Evolutionary conservation across 2,888 invertebrate species (phyloP).

Genomic region (Osmoderma eremita): DNA sequence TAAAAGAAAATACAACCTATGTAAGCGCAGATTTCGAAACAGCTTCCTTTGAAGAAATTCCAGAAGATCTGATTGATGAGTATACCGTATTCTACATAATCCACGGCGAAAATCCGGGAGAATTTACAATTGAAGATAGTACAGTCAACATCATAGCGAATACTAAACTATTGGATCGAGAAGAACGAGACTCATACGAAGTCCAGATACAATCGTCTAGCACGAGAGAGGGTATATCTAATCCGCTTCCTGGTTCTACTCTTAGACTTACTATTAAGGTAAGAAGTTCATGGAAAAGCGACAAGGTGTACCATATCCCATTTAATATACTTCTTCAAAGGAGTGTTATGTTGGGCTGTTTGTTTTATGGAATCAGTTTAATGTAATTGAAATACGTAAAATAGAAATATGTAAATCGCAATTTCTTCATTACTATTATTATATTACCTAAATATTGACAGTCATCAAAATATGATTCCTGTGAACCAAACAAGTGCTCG

Average conservation of each 20-base stretch:
- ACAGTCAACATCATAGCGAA: constrained; percentile 49
- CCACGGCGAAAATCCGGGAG: neutral
- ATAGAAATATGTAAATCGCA: too few relatives aligned
- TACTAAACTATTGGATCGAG: constrained; percentile 63
- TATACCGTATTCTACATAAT: constrained; percentile 43
- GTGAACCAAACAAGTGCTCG: too few relatives aligned
- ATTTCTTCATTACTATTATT: constrained; percentile 12
- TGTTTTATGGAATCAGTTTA: too few relatives aligned
- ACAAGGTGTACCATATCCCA: too few relatives aligned
- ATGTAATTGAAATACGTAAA: too few relatives aligned
- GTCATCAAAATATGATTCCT: too few relatives aligned
- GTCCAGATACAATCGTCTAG: constrained; percentile 67
- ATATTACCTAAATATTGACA: neutral
- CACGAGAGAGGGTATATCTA: constrained; percentile 56
- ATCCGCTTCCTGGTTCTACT: constrained; percentile 56
- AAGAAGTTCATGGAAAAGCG: constrained; percentile 35
- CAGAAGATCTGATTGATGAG: neutral
- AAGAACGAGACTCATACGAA: constrained; percentile 59
- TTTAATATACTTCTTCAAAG: too few relatives aligned
- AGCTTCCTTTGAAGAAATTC: constrained; percentile 1
- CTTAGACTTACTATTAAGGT: constrained; percentile 66
- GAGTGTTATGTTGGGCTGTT: too few relatives aligned
- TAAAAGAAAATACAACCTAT: constrained; percentile 60
- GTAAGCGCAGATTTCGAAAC: neutral
- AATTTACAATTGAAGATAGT: constrained; percentile 27